Base-by-base conservation (phyloP, 2,888 invertebrate species). In the Tenthredo scrophulariae region DNA sequence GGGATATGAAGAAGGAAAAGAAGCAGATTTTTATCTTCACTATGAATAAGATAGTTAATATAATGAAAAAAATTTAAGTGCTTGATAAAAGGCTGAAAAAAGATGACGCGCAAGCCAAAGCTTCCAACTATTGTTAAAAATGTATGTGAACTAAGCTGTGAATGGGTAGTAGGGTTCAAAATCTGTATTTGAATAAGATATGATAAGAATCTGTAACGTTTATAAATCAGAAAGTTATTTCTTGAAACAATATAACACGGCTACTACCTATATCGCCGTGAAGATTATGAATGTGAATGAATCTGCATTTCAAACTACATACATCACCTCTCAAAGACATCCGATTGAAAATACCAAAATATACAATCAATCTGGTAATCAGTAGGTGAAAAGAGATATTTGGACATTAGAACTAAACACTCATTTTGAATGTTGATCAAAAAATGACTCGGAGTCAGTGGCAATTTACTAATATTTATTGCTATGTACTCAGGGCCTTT, bases 171-270 rank as follows among this genome's bases (percentile, higher is more conserved):
- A 29, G 37, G 15, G 33, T 58, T 58, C 54, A 54, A 82, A 13
- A 65, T 65, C 65, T 65, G 26, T 65, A 65, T 82, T 82, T 37
- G 43, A 37, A 65, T 40, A 82, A 82, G 82, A 82, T 37, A 40
- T 58, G 62, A 62, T 33, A 80, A 58, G 26, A 37, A 62, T 58
- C 29, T 33, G 62, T 62, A 58, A 10, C 10, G 33, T 29, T 33
- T 37, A 62, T n/a, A 62, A 62, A 33, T 80, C 29, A 62, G 13
- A 37, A 4, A 43, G 62, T 65, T 40, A 62, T 82, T 65, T 9
- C 22, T 2, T 62, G 10, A 65, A 82, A 82, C 15, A 82, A 37
- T 65, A 58, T 79, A 29, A 54, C 54, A 77, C 54, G 50, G 29
- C n/a, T 77, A 54, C 50, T n/a, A 58, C n/a, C n/a, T n/a, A n/a